Base-by-base conservation (phyloP, 2,888 invertebrate genomes). In the Drosophila testacea region DNA sequence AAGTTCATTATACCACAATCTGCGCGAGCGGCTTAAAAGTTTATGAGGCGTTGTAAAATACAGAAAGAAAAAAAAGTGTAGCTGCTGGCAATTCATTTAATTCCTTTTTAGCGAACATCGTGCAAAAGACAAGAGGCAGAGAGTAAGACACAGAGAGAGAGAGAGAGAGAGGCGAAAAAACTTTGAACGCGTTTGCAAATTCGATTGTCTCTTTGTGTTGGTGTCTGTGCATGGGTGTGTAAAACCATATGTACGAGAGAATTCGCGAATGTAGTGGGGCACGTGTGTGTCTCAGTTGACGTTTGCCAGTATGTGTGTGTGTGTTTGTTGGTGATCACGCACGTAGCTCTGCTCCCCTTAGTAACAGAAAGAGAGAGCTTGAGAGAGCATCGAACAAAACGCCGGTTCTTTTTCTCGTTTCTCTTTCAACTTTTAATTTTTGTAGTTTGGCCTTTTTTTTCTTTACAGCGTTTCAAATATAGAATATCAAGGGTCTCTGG, bases 261-360 rank as follows among this genome's bases (percentile, higher is more conserved):
- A 79, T 85, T 81, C 83, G 88, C 87, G 62, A 87, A 81, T 92
- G 91, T 92, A 89, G 88, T 90, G 90, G 90, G 91, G 92, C 91
- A 92, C 91, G 91, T 92, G 91, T 91, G 80, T 84, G 81, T 72
- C 70, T 77, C 50, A 47, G 70, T 75, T 70, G 50, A 22, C 2
- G 22, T 22, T 22, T 22, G 22, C 22, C 2, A 1, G 55, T 55
- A 55, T 76, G 70, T 59, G 57, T 47, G 51, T 69, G 83, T 73
- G 73, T 69, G 83, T 72, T 72, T 71, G 77, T 67, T 65, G 81
- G 59, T 47, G 81, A 80, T 79, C 77, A 83, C 88, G 78, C 70
- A 87, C 85, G 84, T 83, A 87, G 65, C 73, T 54, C 44, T 65
- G 69, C 73, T 70, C 66, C 79, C 87, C 84, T 84, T 86, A 73